A percentile compares a stretch with the other conserved stretches of the same genome.
These are phyloP conservation scores for Hippasteria phrygiana DNA, from an alignment of 53 echinoderm and acorn worm genomes.

Conservation along the genomic window DNA sequence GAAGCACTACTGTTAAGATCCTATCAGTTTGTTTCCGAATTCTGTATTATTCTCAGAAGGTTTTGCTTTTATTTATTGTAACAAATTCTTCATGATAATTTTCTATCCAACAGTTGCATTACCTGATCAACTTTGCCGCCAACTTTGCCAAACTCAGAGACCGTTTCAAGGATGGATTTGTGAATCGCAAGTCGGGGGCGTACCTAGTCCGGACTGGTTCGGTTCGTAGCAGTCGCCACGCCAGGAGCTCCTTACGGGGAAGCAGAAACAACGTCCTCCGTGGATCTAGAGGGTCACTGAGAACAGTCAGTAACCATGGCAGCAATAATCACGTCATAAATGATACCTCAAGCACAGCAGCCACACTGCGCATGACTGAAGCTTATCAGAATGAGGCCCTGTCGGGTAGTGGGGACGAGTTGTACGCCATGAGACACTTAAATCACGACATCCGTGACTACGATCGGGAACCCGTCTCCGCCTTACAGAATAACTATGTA, in stretches of 20 bases:
- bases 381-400: constrained; percentile 69
- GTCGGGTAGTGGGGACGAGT: constrained; percentile 70
- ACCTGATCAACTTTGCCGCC: constrained; percentile 85
- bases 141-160: constrained; percentile 96
- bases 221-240: constrained; percentile 76
- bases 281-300: constrained; percentile 9
- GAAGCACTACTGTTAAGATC: too few species aligned
- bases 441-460: constrained; percentile 25
- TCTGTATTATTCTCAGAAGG: too few species aligned
- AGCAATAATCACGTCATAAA: constrained; percentile 11
- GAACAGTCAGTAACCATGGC: constrained; percentile 25
- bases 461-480: constrained; percentile 39
- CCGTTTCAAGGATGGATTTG: constrained; percentile 90
- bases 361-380: constrained; percentile 61
- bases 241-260: constrained; percentile 52
- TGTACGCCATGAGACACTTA: constrained; percentile 64
- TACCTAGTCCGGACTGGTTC: constrained; percentile 75
- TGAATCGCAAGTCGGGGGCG: constrained; percentile 86
- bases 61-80: neutral
- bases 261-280: constrained; percentile 63
- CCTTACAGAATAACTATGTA: constrained; percentile 41
- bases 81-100: neutral
- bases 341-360: constrained; percentile 17
- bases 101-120: constrained; percentile 75
- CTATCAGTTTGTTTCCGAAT: too few species aligned